Base-by-base conservation (phyloP, 2,113 vertebrate species). In the Sula dactylatra region DNA sequence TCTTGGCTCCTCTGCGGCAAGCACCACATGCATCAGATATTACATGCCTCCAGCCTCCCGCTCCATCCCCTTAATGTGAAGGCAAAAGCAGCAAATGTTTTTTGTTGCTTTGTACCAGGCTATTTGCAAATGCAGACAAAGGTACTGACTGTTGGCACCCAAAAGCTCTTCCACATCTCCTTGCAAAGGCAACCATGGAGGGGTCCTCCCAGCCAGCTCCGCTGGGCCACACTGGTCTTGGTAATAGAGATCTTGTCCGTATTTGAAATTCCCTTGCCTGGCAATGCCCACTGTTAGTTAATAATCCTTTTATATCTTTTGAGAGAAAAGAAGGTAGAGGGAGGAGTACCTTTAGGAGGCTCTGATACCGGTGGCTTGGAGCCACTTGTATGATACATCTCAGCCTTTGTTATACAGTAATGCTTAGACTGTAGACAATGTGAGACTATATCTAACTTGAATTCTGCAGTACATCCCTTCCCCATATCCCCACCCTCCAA, bases 1-100 rank as follows among this genome's bases (percentile, higher is more conserved):
- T 61, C 44, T 31, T 76, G 34, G 29, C 15, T 93, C 10, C 56
- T 72, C 66, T 82, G 34, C 0, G 0, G 24, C 1, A 0, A 34
- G 32, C 34, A 61, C 47, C 73, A 52, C 42, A 16, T 22, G 45
- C 20, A 29, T 65, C 71, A 69, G 19, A 42, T 42, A 58, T 29
- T 58, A 38, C 16, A 16, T 5, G 21, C 8, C 55, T 80, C n/a
- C 66, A 90, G 76, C 42, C 25, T 94, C 52, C 66, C 25, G 61
- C 65, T 82, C 36, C 52, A 49, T 18, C 21, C 10, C 14, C 29
- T 91, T 71, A 82, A 59, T 2, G 6, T n/a, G 31, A 17, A 91
- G 36, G 13, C 49, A 79, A 82, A 91, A 91, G 31, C 24, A 80
- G 40, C 10, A 76, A 85, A 59, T 19, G 25, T 2, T 89, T 96